Percentiles rank a stretch among this genome's conserved stretches.
Conservation (phyloP, 2,113 vertebrate species). For the Phasianus colchicus region DNA sequence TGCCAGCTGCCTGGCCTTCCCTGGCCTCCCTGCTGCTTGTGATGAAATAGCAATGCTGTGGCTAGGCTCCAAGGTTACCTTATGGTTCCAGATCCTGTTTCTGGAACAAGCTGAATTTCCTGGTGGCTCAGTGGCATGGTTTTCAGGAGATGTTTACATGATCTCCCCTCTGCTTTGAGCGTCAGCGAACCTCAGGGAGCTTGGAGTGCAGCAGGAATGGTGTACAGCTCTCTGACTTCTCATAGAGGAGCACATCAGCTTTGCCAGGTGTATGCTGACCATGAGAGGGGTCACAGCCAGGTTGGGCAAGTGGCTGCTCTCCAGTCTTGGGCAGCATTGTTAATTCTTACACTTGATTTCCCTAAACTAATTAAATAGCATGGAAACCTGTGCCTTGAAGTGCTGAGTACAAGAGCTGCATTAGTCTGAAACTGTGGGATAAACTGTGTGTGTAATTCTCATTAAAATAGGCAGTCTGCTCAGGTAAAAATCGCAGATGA, state of each 20-base stretch:
- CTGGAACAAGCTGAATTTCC: constrained; percentile 8
- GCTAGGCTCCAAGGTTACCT: neutral
- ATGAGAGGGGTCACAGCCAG: neutral
- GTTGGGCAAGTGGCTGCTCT: neutral
- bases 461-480: neutral
- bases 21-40: neutral
- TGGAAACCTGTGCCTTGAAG: neutral
- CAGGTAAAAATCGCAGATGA: neutral
- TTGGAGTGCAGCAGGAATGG: neutral
- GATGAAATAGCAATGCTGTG: neutral
- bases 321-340: neutral
- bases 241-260: too few species aligned
- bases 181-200: neutral
- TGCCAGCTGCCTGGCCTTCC: neutral
- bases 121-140: neutral
- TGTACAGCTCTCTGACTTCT: neutral
- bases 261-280: neutral
- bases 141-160: neutral
- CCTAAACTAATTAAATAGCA: neutral
- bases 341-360: constrained; percentile 1
- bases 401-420: neutral
- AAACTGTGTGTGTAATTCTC: neutral
- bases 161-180: neutral
- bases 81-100: neutral
- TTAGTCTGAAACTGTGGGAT: neutral